phyloP scores from a whole-genome alignment of 2,888 invertebrate genomes.

The Apocheima hispidaria region DNA sequence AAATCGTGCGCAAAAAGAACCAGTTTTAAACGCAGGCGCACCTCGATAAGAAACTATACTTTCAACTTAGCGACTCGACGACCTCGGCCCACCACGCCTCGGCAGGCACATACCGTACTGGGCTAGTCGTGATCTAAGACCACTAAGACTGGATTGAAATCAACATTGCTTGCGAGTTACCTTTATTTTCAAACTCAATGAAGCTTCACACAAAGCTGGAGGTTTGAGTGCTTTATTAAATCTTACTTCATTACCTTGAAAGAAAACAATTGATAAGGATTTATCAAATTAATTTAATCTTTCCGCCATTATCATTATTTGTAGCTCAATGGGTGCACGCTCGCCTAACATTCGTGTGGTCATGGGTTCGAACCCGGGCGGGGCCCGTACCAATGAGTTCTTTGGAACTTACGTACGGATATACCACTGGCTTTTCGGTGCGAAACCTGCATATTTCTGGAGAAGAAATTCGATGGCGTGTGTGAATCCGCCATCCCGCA shows the following conservation, averaged over 20 bases:
- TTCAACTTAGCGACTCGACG: slow-evolving; percentile 74
- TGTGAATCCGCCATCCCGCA: no score
- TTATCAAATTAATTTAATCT: background rate
- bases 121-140: slow-evolving; percentile 73
- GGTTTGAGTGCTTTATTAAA: no score
- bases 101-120: slow-evolving; percentile 78
- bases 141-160: slow-evolving; percentile 58
- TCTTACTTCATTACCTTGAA: background rate
- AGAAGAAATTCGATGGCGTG: no score
- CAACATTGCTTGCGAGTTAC: slow-evolving; percentile 45
- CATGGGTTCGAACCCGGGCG: no score
- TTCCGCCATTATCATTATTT: no score
- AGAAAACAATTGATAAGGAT: background rate
- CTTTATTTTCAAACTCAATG: slow-evolving; percentile 26
- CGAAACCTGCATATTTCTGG: no score
- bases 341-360: no score
- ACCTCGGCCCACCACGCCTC: slow-evolving; percentile 72
- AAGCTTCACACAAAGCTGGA: background rate
- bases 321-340: no score
- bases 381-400: no score
- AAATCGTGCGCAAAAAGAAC: slow-evolving; percentile 38
- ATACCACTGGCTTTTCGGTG: no score
- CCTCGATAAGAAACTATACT: slow-evolving; percentile 58
- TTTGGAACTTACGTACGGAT: no score
- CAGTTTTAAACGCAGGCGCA: slow-evolving; percentile 43